Percentiles rank a stretch among this genome's conserved stretches.
Evolutionary conservation across 2,113 vertebrate species (phyloP).

Genomic region (human): DNA sequence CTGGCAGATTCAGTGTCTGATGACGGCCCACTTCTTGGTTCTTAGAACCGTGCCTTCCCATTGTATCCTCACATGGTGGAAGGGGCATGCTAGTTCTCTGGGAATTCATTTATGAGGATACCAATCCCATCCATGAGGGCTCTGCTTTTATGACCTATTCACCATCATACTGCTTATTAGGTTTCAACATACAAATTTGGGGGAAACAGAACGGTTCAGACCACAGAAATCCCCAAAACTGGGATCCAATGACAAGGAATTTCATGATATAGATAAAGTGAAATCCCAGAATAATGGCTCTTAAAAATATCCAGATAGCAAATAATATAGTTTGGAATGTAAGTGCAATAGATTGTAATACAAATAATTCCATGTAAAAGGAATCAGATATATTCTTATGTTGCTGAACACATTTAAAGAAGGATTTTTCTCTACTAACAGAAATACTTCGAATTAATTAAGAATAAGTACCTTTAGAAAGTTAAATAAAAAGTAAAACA

Average conservation of each 20-base stretch:
- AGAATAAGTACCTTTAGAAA: background rate
- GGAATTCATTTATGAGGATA: background rate
- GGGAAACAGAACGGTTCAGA: background rate
- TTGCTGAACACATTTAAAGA: background rate
- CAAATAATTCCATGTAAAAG: background rate
- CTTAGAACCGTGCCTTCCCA: background rate
- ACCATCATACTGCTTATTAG: background rate
- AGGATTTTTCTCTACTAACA: background rate
- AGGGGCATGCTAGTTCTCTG: background rate
- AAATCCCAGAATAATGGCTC: background rate
- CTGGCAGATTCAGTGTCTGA: background rate
- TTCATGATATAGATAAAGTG: background rate
- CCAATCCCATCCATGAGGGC: background rate
- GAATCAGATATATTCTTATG: background rate
- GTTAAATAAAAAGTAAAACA: background rate
- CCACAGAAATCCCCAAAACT: background rate
- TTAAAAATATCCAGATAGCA: background rate
- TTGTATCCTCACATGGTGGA: background rate
- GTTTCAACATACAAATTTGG: background rate
- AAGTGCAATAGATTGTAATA: background rate
- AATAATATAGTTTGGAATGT: background rate
- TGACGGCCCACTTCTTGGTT: background rate
- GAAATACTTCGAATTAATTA: background rate
- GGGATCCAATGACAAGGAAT: background rate
- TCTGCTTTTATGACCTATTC: background rate